Base-by-base conservation (phyloP, 2,113 vertebrate genomes). In the Chloropsis cyanopogon region DNA sequence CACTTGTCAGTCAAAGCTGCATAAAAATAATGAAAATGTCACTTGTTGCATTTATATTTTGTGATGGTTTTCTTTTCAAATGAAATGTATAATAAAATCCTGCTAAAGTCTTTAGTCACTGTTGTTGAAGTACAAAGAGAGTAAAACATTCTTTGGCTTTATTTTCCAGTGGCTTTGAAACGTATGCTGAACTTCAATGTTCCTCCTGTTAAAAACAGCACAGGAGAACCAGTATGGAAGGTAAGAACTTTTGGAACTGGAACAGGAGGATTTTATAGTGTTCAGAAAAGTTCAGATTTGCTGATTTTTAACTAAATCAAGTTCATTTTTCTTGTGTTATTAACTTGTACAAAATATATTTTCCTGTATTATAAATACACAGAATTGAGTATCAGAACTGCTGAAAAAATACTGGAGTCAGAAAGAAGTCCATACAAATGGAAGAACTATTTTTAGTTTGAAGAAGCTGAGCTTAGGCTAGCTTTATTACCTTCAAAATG, bases 101-200 rank as follows among this genome's bases (percentile, higher is more conserved):
- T 69, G 42, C 14, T 57, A 4, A 26, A 39, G 19, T 60, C 14
- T 89, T 88, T 56, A 54, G 26, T 81, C 11, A 16, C 39, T 84
- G 1, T 56, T 71, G 47, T 35, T 66, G 13, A 88, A 82, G 8
- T 47, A 64, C 41, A 14, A 90, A 78, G 65, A 75, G 35, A 88
- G n/a, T 95, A 82, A 91, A 78, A 44, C 18, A 24, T 94, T 60
- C 46, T 15, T 93, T 35, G 89, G 31, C 35, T 94, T 79, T 96
- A 44, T 79, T 97, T 96, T 97, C 52, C 94, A 99, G 99, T 98
- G 94, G 99, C 99, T 95, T 97, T 99, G 97, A 99, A 98, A 97
- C 98, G 99, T 73, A 99, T 99, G 99, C 95, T 99, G 96, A 99
- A 99, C 98, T 99, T 99, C 96, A 99, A 99, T 94, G 97, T 98